Base-by-base conservation (phyloP, 1,140 invertebrate species). In the Drosophila sp. region DNA sequence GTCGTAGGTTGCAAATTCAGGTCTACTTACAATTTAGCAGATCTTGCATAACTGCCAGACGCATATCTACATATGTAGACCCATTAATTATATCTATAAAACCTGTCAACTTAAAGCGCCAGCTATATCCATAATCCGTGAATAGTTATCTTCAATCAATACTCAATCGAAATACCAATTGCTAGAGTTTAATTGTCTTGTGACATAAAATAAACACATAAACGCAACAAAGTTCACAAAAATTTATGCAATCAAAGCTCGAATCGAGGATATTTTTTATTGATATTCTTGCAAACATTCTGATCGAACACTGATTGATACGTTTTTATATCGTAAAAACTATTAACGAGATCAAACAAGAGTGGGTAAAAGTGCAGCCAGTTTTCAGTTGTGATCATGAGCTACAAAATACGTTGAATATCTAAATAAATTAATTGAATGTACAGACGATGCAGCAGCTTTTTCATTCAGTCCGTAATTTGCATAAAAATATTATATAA, bases 341-440 rank as follows among this genome's bases (percentile, higher is more conserved):
- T 40, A 44, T 66, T 54, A 40, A 35, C 50, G 11, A 41, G 33
- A 60, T 27, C 57, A 4, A 33, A 10, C 8, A 17, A 27, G 23
- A 38, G 40, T 6, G 23, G 25, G 70, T 70, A 72, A 70, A 76
- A 79, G 66, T 79, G 56, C 62, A 73, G 66, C 72, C 66, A 63
- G 71, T 60, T 84, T 63, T 57, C 55, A 44, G 30, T 60, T 60
- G 25, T 78, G 74, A 25, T 81, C 78, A 76, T 72, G 79, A 82
- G 54, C 79, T 73, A 70, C 44, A 76, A 85, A 72, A 56, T 76
- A 82, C 79, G 66, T 63, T 82, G 63, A 82, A 69, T 70, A 66
- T 63, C 58, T 82, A 66, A 82, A 69, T 70, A 66, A 82, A 54
- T 56, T 32, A n/a, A 35, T 35, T 57, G 55, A 77, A 40, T 70